Conservation (phyloP, 2,113 vertebrate genomes). For the Casuarius casuarius region DNA sequence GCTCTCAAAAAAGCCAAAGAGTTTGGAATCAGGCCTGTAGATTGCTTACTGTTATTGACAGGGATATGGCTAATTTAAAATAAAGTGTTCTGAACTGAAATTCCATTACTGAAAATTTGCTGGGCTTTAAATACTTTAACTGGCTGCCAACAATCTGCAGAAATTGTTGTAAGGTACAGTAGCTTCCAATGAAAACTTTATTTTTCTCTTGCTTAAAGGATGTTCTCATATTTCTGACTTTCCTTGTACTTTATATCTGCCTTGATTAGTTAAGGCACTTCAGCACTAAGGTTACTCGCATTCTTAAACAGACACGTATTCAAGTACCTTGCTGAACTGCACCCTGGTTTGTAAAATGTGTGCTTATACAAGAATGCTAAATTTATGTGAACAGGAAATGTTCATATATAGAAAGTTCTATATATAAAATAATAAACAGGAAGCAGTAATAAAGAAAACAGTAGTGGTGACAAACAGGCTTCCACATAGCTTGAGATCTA, state of each 20-base stretch:
- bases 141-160: not conserved
- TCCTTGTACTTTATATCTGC: not conserved
- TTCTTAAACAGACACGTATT: not conserved
- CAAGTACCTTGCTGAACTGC: not conserved
- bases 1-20: not conserved
- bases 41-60: conserved; percentile 50
- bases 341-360: not conserved
- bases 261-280: conserved; percentile 27
- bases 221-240: conserved; percentile 23
- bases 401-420: not conserved
- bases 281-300: not conserved
- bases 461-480: not conserved
- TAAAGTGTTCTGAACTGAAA: conserved; percentile 46
- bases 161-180: not conserved
- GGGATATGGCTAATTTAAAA: conserved; percentile 39
- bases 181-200: conserved; percentile 46
- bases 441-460: not conserved
- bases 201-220: conserved; percentile 24
- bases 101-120: conserved; percentile 28
- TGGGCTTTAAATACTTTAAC: not conserved
- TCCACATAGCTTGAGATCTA: not conserved
- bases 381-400: not conserved
- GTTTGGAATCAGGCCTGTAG: not conserved
- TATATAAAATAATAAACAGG: conserved; percentile 29
- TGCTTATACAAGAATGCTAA: not conserved